Conservation (phyloP, 2,797 vertebrate species). For the Chloroceryle inda region DNA sequence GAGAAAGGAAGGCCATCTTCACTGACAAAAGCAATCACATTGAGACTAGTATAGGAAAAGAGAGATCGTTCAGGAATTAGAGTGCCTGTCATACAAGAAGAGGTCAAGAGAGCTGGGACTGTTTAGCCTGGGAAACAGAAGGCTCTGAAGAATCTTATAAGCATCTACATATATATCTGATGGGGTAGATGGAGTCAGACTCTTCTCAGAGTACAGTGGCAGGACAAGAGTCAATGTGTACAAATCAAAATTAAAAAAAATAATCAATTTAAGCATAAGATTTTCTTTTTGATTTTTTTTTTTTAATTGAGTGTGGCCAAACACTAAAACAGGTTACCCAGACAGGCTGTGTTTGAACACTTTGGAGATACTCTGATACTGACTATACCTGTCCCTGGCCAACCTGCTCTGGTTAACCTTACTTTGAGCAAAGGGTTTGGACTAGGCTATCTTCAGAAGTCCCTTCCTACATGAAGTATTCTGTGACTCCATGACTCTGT, state of each 20-base stretch:
- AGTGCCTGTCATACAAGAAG: background rate
- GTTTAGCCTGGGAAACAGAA: background rate
- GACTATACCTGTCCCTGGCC: background rate
- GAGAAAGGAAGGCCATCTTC: background rate
- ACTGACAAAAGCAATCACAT: background rate
- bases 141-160: background rate
- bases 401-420: background rate
- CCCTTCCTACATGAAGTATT: background rate
- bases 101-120: background rate
- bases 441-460: background rate
- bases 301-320: background rate
- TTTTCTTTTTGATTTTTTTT: no score
- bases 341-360: background rate
- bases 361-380: background rate
- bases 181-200: background rate
- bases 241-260: background rate
- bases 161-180: background rate
- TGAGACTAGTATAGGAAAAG: background rate
- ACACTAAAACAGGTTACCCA: background rate
- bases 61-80: background rate
- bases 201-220: background rate
- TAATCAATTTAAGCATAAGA: background rate
- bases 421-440: background rate
- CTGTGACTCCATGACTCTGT: background rate
- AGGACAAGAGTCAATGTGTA: background rate